A percentile compares a stretch with the other conserved stretches of the same genome.
Conservation (phyloP, 2,888 invertebrate genomes). For the Macrophya annulata region DNA sequence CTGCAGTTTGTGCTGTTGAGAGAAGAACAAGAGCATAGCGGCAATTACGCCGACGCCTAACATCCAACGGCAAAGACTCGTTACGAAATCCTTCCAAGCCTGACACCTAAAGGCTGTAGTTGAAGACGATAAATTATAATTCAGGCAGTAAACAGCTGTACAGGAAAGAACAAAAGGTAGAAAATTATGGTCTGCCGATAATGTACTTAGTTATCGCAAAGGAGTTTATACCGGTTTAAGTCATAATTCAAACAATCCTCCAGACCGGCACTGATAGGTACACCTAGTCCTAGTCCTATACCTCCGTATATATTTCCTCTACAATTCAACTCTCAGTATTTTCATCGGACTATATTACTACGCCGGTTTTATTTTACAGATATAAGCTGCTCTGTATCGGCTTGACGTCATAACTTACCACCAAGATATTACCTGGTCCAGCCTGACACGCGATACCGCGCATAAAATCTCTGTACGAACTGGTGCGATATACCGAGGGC, state of each 20-base stretch:
- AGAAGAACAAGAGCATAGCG: slow-evolving; percentile 41
- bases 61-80: slow-evolving; percentile 9
- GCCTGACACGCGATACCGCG: slow-evolving; percentile 49
- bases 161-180: slow-evolving; percentile 14
- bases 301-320: slow-evolving; percentile 31
- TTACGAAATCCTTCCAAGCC: slow-evolving; percentile 36
- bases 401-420: slow-evolving; percentile 58
- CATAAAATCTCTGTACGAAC: slow-evolving; percentile 50
- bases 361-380: slow-evolving; percentile 39
- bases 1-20: not conserved
- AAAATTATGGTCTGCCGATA: slow-evolving; percentile 40
- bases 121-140: slow-evolving; percentile 40
- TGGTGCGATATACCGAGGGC: slow-evolving; percentile 47
- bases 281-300: slow-evolving; percentile 53
- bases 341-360: slow-evolving; percentile 44
- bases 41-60: slow-evolving; percentile 47
- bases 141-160: slow-evolving; percentile 27
- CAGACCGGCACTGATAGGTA: slow-evolving; percentile 40
- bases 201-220: slow-evolving; percentile 32
- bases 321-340: slow-evolving; percentile 17
- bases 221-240: slow-evolving; percentile 49
- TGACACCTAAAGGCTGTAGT: slow-evolving; percentile 44
- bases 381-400: slow-evolving; percentile 38
- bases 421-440: slow-evolving; percentile 56
- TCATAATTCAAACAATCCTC: slow-evolving; percentile 59